Evolutionary conservation across 2,113 vertebrate genomes (phyloP), one percentile per base, ranked within the genome.

Genomic region (Eurystomus gularis): DNA sequence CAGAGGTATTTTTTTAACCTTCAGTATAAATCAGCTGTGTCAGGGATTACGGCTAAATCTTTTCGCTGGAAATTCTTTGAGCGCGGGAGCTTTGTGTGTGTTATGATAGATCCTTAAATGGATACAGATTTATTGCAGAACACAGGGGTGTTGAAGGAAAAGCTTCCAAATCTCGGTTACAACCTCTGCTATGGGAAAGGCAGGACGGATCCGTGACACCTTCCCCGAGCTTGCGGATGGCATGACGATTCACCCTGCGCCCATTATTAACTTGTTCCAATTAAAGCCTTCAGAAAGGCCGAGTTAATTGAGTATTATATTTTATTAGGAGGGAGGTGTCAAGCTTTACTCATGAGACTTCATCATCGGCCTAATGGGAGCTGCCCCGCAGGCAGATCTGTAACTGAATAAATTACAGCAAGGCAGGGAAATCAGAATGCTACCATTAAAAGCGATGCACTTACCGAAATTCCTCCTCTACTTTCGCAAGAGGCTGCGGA

Each of bases 301-400:
- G 91, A 96, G 92, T 92, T 91, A 97, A 97, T 92, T 96, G 97
- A 96, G 94, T 93, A 95, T 94, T 96, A 95, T 93, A 90, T 94
- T 97, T 97, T 97, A 96, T 94, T 97, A 95, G 95, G 91, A 97
- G 96, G 96, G 97, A 97, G 96, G 96, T 96, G 93, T 96, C 97
- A 91, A 75, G 94, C 90, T 96, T 95, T 97, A 93, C 96, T 97
- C 91, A 94, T 92, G 94, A 96, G 96, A 94, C 95, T 97, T 97
- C 97, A 96, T 96, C 96, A 96, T 81, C 93, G 75, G 87, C 94
- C 92, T 97, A 95, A 97, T 93, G 94, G 64, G 83, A 94, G 91
- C 90, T 77, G 94, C 97, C 94, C 91, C 58, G 62, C 71, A 35
- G 82, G 92, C 85, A 65, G 49, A 72, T 82, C 90, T 92, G 95